Evolutionary conservation across 2,888 invertebrate genomes (phyloP).

Genomic region (Myopa tessellatipennis): DNA sequence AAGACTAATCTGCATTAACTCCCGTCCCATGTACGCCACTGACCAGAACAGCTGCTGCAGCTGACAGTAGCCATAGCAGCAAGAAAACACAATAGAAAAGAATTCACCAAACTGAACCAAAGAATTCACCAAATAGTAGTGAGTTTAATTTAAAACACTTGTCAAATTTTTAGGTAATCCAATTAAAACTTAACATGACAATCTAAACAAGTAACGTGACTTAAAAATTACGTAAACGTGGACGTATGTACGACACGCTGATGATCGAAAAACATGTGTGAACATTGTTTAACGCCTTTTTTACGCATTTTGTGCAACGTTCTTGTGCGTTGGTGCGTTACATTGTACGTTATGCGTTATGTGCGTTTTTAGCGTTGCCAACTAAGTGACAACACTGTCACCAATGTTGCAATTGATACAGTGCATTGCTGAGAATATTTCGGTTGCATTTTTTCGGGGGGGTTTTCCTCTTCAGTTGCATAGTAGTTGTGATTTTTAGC

Average conservation of each 20-base stretch:
- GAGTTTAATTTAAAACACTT: conserved; percentile 54
- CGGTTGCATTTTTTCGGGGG: background rate
- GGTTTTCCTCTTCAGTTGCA: background rate
- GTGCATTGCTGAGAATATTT: conserved; percentile 18
- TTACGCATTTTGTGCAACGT: background rate
- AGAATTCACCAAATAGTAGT: conserved; percentile 28
- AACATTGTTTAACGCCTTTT: conserved; percentile 39
- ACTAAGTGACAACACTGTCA: conserved; percentile 13
- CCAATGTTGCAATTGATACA: conserved; percentile 21
- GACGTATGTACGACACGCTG: background rate
- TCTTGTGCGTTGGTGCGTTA: conserved; percentile 12
- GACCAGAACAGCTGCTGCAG: background rate
- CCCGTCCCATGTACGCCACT: background rate
- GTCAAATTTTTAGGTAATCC: conserved; percentile 65
- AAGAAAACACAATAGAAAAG: too few species aligned
- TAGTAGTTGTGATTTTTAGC: conserved; percentile 11
- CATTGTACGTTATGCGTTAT: background rate
- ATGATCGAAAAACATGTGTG: conserved; percentile 33
- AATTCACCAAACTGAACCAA: background rate
- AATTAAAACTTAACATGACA: conserved; percentile 65
- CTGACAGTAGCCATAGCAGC: too few species aligned
- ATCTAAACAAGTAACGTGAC: conserved; percentile 53
- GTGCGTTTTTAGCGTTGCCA: conserved; percentile 27
- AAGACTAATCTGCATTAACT: conserved; percentile 3
- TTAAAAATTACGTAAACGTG: conserved; percentile 42